Evolutionary conservation across 2,888 invertebrate genomes (phyloP), one percentile per base, ranked within the genome.

Genomic region (Xestoiulus laeticollis): DNA sequence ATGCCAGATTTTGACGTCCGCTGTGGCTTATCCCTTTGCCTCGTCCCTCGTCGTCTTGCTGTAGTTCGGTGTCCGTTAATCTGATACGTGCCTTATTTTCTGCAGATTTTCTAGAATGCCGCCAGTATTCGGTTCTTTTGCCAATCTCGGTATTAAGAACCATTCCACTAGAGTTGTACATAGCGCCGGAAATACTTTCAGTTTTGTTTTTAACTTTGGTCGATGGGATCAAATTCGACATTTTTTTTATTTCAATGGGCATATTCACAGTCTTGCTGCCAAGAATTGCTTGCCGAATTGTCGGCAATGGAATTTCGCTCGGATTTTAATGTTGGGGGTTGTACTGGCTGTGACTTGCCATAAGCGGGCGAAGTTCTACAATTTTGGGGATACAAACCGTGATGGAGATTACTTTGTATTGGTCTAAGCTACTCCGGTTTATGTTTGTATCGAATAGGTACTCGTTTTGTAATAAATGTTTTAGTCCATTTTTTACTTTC

Each of bases 381-480:
- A 68, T 68, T 8, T 0, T 68, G n/a, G 68, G 68, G 22, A 68
- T 8, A 68, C 26, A 59, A 59, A 26, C 26, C 10, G n/a, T n/a
- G 68, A 68, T 10, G 5, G 68, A 68, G 68, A 68, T 68, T 68
- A 68, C 26, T 68, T 12, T 68, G 14, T 48, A 19, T 53, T 53
- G 12, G 16, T 4, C 12, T 53, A 53, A 53, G n/a, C 6, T n/a
- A 59, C 59, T 59, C 59, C 22, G n/a, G 59, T 59, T 59, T 59
- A 8, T n/a, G 68, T 68, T 68, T 68, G 26, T 14, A 68, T 68
- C 26, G 26, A n/a, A n/a, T 68, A 68, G 68, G 68, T 68, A 68
- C 26, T 68, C 68, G 68, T 68, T 68, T 68, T 68, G 68, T 68
- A 68, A 68, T 68, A 68, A 68, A 68, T 68, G 68, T 59, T 68